Percentiles rank a stretch among this genome's conserved stretches.
These are phyloP conservation scores for Thalpophila matura DNA, from an alignment of 2,888 invertebrate species.

Conservation along the genomic window DNA sequence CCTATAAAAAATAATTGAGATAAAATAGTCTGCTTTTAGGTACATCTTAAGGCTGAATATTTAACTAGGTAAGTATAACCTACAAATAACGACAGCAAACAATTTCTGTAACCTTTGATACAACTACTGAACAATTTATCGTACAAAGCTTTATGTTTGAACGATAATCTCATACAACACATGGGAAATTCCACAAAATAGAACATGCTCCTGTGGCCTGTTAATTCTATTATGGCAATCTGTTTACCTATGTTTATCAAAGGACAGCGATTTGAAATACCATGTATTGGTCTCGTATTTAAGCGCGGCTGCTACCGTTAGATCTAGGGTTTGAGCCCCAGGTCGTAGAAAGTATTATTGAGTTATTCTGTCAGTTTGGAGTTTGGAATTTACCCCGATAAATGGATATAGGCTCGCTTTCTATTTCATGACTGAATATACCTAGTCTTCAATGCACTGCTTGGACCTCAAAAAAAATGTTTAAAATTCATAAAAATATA, in stretches of 20 bases:
- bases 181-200: background rate
- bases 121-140: background rate
- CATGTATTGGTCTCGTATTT: constrained; percentile 4
- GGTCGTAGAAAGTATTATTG: background rate
- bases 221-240: constrained; percentile 6
- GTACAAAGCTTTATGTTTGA: background rate
- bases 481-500: no score
- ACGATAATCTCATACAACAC: background rate
- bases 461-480: no score
- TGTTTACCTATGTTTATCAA: constrained; percentile 3
- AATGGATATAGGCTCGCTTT: background rate
- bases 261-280: background rate
- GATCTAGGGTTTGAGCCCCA: background rate
- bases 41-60: no score
- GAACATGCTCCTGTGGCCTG: background rate
- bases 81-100: no score
- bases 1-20: no score
- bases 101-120: no score
- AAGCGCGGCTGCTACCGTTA: background rate
- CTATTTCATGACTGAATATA: background rate
- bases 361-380: background rate
- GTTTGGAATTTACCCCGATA: background rate
- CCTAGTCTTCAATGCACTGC: no score
- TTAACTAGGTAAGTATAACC: no score
- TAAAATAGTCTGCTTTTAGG: no score